Evolutionary conservation across 2,888 invertebrate species (phyloP), one percentile per base, ranked within the genome.

Genomic region (Sclerodermus sp.): DNA sequence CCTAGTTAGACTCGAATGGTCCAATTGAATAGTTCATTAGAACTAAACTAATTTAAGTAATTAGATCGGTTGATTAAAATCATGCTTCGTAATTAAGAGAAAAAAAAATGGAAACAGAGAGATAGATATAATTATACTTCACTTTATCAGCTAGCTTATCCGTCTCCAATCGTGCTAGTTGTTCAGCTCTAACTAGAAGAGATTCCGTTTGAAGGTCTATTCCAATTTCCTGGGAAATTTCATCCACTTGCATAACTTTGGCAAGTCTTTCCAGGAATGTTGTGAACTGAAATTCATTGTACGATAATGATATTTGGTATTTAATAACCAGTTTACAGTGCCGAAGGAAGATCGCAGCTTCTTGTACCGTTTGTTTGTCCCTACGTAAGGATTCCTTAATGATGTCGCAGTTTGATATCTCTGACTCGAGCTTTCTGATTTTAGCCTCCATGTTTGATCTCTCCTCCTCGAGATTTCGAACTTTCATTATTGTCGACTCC

Each of bases 71-170:
- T n/a, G n/a, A n/a, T n/a, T n/a, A n/a, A n/a, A n/a, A n/a, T n/a
- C n/a, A n/a, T n/a, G n/a, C n/a, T n/a, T n/a, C 30, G 30, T 9
- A 44, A 55, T 34, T 45, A 49, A 49, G 41, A 45, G 40, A 46
- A 41, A 47, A 52, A 47, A 30, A 51, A 36, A 44, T 40, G 31
- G 44, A 57, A 42, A 47, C 39, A 49, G 6, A 6, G 30, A 30
- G 32, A 45, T 31, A 13, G 18, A 47, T 13, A 43, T 36, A 38
- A 32, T 14, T 30, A 30, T 48, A 42, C 41, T 78, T 80, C 79
- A 89, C 90, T 86, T 90, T 90, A 79, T 91, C 91, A 13, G 89
- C 89, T 51, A 92, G 82, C 76, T 90, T 88, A 77, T 91, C 91
- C 68, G 87, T 88, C 79, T 93, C 92, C 43, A 90, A 81, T 65